Conservation (phyloP, 1,140 invertebrate species). For the Batillaria attramentaria region DNA sequence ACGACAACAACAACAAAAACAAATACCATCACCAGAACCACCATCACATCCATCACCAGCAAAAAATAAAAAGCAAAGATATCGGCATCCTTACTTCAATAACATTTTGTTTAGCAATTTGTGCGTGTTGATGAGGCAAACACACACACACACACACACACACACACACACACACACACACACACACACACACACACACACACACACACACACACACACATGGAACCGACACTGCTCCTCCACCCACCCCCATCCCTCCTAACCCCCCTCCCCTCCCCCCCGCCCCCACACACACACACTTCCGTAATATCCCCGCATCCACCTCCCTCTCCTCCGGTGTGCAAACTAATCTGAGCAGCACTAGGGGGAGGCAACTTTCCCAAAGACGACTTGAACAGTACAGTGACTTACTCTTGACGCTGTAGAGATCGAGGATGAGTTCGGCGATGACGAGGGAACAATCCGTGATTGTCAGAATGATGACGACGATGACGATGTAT, state of each 20-base stretch:
- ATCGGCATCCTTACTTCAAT: too few species aligned
- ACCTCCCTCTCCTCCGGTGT: too few species aligned
- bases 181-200: constrained; percentile 4
- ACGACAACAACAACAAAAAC: too few species aligned
- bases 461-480: constrained; percentile 62
- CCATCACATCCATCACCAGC: too few species aligned
- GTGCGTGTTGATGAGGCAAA: too few species aligned
- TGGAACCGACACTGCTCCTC: not conserved
- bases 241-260: not conserved
- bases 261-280: not conserved
- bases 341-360: too few species aligned
- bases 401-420: constrained; percentile 61
- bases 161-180: not conserved
- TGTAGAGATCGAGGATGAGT: constrained; percentile 65
- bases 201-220: constrained; percentile 14
- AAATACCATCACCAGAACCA: too few species aligned
- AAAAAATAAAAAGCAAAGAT: too few species aligned
- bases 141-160: constrained; percentile 9
- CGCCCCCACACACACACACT: too few species aligned
- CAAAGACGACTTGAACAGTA: not conserved
- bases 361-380: too few species aligned
- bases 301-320: too few species aligned
- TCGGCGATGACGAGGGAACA: constrained; percentile 65
- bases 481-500: constrained; percentile 59
- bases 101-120: too few species aligned